Evolutionary conservation across 2,888 invertebrate species (phyloP), one percentile per base, ranked within the genome.

Genomic region (Strigamia maritima): DNA sequence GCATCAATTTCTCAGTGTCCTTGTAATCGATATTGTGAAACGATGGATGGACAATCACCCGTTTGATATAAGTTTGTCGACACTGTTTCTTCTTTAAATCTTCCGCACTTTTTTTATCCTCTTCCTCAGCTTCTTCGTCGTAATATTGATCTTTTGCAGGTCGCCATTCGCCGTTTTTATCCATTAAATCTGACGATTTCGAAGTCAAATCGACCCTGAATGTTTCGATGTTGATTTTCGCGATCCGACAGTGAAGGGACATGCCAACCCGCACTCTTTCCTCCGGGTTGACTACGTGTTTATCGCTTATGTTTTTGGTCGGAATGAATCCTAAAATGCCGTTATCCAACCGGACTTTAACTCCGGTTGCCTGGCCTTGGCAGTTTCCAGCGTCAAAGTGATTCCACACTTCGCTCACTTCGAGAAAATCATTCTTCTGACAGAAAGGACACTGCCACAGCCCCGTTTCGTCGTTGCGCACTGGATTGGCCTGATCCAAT

Each of bases 371-470:
- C 85, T 95, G 94, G 0, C 99, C 99, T 0, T 95, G 97, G 87
- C 99, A 99, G 44, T 85, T 86, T 35, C 94, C 95, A 0, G 95
- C 94, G 87, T 98, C 98, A 88, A 98, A 98, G 86, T 98, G 98
- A 87, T 95, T 96, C 98, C 98, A 98, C 76, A 98, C 89, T 88
- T 97, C 97, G 24, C 95, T 95, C 38, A 98, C 88, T 85, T 98
- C 98, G 0, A 95, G 94, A 84, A 98, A 97, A 86, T 97, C 96
- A 85, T 95, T 95, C 85, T 96, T 95, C 82, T 94, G 89, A 88
- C 98, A 98, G 87, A 98, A 97, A 0, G 97, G 97, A 88, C 98
- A 98, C 85, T 97, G 95, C 98, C 98, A 98, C 60, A 97, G 88
- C 0, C 95, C 95, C 8, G 95, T 95, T 83, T 95, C 94, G 80